Evolutionary conservation across 1,140 invertebrate species (phyloP).

Genomic region (Drosophila dunni): DNA sequence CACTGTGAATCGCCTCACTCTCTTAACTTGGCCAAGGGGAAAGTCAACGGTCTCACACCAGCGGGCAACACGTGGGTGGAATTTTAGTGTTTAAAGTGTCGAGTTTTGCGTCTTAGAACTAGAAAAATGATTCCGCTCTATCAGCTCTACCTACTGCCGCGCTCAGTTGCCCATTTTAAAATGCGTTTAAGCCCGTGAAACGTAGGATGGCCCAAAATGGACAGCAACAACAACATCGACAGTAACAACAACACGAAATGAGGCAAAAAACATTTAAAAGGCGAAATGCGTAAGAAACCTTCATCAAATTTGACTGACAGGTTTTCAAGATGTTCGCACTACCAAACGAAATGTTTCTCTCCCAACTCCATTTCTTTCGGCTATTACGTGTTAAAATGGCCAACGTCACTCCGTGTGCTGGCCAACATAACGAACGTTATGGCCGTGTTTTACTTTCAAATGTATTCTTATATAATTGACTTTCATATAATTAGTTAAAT

Average conservation of each 20-base stretch:
- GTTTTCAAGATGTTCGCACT: constrained; percentile 84
- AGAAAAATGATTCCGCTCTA: constrained; percentile 64
- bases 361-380: constrained; percentile 56
- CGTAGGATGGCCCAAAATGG: constrained; percentile 45
- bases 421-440: background rate
- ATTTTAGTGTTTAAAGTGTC: constrained; percentile 74
- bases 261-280: constrained; percentile 65
- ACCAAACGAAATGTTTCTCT: constrained; percentile 59
- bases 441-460: background rate
- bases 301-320: constrained; percentile 84
- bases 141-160: constrained; percentile 42
- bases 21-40: constrained; percentile 4
- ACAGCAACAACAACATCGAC: constrained; percentile 43
- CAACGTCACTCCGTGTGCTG: constrained; percentile 15
- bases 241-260: constrained; percentile 44
- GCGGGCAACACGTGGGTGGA: constrained; percentile 40
- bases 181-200: constrained; percentile 57
- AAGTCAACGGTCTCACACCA: constrained; percentile 10
- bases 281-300: constrained; percentile 75
- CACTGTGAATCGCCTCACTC: background rate
- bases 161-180: constrained; percentile 59
- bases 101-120: constrained; percentile 68
- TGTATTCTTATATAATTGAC: no score
- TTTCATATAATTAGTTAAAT: no score
- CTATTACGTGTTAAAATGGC: constrained; percentile 47